These are phyloP conservation scores for Conomelus anceps DNA, from an alignment of 2,888 invertebrate species.

Conservation along the genomic window DNA sequence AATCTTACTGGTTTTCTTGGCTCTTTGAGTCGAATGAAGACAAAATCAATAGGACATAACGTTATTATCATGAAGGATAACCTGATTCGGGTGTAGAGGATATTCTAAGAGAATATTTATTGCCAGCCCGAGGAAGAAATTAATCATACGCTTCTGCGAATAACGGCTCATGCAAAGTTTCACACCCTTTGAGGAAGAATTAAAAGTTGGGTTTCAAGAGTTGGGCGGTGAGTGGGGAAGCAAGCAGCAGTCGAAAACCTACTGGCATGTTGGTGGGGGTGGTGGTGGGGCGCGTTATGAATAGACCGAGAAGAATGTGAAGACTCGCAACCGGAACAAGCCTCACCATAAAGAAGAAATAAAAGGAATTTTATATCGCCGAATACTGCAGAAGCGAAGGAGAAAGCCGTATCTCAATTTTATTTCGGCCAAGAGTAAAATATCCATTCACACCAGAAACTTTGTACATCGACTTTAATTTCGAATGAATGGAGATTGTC, in stretches of 20 bases:
- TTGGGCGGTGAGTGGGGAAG: not conserved
- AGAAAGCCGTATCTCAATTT: not conserved
- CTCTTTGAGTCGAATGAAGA: not conserved
- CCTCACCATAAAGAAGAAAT: not conserved
- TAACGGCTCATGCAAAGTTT: not conserved
- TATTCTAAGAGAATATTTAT: not conserved
- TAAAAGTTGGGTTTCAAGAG: not conserved
- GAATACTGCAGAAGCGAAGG: not conserved
- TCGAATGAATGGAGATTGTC: not conserved
- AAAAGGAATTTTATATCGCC: not conserved
- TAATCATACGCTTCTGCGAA: not conserved
- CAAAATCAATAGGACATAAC: not conserved
- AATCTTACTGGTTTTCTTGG: not conserved
- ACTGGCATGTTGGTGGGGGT: not conserved
- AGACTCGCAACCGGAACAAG: not conserved
- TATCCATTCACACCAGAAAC: not conserved
- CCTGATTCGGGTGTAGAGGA: not conserved
- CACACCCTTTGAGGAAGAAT: not conserved
- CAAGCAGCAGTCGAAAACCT: not conserved
- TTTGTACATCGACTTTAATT: not conserved
- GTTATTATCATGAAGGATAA: not conserved
- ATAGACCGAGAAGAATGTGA: not conserved
- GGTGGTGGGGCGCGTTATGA: not conserved
- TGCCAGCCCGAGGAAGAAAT: not conserved
- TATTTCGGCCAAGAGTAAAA: not conserved